Evolutionary conservation across 64 coral and sea anemone species (phyloP), one percentile per base, ranked within the genome.

Genomic region (Cladopsammia gracilis): DNA sequence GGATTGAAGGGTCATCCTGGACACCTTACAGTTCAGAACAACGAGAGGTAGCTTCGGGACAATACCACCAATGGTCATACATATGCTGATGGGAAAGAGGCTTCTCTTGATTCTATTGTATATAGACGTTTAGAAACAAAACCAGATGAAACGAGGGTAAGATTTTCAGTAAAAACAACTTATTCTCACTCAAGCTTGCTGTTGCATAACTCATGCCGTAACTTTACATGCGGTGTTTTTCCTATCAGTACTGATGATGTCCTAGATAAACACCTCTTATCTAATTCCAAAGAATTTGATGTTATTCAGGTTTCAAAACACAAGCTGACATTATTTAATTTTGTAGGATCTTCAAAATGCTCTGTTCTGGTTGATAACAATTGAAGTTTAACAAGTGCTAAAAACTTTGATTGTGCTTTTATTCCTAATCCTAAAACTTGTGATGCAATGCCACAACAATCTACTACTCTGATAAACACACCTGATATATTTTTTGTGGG

Each of bases 161-260:
- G 47, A 86, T 86, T 86, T 25, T 52, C 83, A 69, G n/a, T 86
- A 26, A 70, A 86, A 53, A 53, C 64, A n/a, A 69, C 11, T 0
- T 70, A 67, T 71, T 53, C 4, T 53, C 51, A 10, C 83, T 48
- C 47, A 50, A 71, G 64, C 25, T 5, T 86, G 83, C 51, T 10
- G 71, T 9, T 44, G 16, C 62, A 86, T 70, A 54, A 50, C 46
- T 86, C 64, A 52, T 70, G 51, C 45, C 64, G 58, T 62, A 83
- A 60, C 64, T 86, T 25, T 52, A 70, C 25, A 70, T 64, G 53
- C 11, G 71, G 64, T 70, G 83, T 86, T 19, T 70, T 70, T 86
- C 83, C 83, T 13, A 71, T 86, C 48, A 51, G 64, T 86, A 69
- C 83, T 86, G 83, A 70, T 71, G 64, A 86, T 67, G 79, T 83